Conservation (phyloP, 1,140 invertebrate species). For the Caerostris darwini region DNA sequence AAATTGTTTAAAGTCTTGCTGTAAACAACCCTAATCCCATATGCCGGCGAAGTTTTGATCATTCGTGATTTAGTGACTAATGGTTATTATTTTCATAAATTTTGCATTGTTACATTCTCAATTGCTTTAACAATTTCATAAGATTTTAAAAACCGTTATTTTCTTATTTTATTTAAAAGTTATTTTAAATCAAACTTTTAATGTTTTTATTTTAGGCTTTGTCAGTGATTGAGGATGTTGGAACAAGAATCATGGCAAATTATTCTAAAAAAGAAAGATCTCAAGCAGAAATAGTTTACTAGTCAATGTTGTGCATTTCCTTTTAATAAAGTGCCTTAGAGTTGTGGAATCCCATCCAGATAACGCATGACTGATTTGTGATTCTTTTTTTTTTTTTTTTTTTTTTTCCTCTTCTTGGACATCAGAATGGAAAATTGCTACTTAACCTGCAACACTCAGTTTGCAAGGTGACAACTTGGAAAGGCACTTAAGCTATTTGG, state of each 20-base stretch:
- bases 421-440: not conserved
- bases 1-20: too few relatives aligned
- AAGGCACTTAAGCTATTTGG: constrained; percentile 38
- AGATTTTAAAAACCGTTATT: not conserved
- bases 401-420: not conserved
- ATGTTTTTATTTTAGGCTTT: constrained; percentile 52
- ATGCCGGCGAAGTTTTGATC: too few relatives aligned
- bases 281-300: constrained; percentile 76
- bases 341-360: constrained; percentile 7
- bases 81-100: too few relatives aligned
- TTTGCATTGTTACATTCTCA: too few relatives aligned
- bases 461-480: not conserved
- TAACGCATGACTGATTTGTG: constrained; percentile 34
- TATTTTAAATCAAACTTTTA: not conserved
- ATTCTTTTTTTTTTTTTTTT: not conserved
- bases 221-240: constrained; percentile 62
- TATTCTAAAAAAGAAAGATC: constrained; percentile 71
- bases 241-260: constrained; percentile 66
- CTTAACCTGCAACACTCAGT: not conserved
- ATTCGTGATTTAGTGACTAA: too few relatives aligned
- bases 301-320: constrained; percentile 48
- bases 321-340: constrained; percentile 68
- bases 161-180: not conserved
- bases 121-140: too few relatives aligned
- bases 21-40: too few relatives aligned